Conservation (phyloP, 2,888 invertebrate genomes). For the Clusia tigrina region DNA sequence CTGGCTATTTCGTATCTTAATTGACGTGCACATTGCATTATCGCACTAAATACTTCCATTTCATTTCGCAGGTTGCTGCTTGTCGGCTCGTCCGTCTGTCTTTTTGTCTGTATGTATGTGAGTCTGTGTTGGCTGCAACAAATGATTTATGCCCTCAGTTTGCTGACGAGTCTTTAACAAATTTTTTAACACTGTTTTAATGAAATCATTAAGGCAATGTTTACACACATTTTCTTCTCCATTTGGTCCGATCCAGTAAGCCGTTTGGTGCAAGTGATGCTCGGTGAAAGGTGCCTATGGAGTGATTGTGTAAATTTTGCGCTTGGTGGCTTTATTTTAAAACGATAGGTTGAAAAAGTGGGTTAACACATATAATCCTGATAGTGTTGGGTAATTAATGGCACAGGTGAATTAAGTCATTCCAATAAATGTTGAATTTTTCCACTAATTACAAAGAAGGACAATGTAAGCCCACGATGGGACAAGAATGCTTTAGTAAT, state of each 20-base stretch:
- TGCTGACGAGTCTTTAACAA: conserved; percentile 29
- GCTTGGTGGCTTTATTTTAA: too few relatives aligned
- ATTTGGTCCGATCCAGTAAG: background rate
- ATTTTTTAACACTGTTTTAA: conserved; percentile 40
- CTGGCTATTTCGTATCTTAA: conserved; percentile 48
- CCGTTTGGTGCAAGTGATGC: background rate
- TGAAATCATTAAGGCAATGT: conserved; percentile 36
- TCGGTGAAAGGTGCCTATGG: conserved; percentile 3
- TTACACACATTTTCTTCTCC: conserved; percentile 29
- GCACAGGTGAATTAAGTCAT: too few relatives aligned
- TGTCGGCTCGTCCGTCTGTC: background rate
- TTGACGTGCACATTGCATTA: conserved; percentile 57
- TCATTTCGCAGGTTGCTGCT: conserved; percentile 12
- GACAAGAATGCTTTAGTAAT: too few relatives aligned
- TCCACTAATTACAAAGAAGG: too few relatives aligned
- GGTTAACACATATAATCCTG: too few relatives aligned
- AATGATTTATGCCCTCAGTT: conserved; percentile 18
- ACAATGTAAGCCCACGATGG: too few relatives aligned
- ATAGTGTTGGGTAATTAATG: too few relatives aligned
- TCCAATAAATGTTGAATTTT: too few relatives aligned
- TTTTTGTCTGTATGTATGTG: background rate
- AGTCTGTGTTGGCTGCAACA: background rate
- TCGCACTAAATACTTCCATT: conserved; percentile 44
- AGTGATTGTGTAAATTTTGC: too few relatives aligned
- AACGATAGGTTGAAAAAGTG: too few relatives aligned